Evolutionary conservation across 2,888 invertebrate genomes (phyloP), one percentile per base, ranked within the genome.

Genomic region (Stramonita haemastoma): DNA sequence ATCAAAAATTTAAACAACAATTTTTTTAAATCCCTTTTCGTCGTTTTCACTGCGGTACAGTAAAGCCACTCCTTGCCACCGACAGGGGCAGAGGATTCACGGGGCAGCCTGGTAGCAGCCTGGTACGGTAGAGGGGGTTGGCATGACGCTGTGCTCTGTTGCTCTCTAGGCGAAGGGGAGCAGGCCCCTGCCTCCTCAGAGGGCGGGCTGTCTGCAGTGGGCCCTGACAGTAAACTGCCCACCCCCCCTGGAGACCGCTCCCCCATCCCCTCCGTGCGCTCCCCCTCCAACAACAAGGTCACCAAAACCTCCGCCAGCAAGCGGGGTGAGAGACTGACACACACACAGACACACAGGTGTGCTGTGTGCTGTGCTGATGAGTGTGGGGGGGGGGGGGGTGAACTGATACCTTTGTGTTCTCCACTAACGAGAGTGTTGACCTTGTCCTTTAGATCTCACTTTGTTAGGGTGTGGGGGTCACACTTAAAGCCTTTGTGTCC

Each of bases 211-310:
- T 88, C 89, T n/a, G 89, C 90, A 32, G 90, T 91, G 36, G 86
- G 86, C 19, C 81, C 87, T 79, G 93, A 93, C 77, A 90, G 91
- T 36, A 93, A 93, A 87, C 92, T 92, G 83, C 92, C 92, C 77
- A 92, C 93, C n/a, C 93, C 93, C 84, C 93, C 93, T 89, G 73
- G 93, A 89, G 93, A 93, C 34, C 91, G 91, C 84, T 91, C 93
- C 66, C 93, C 92, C 60, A 91, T 26, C 46, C 36, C 92, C 79
- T 93, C 94, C 11, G 93, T 93, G 57, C 60, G 87, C 13, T 88
- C 88, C 57, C 5, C 46, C 0, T 81, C 77, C 57, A 56, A 22
- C 60, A 26, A 11, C 56, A 84, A 85, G 36, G 66, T 19, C 22
- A 83, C 60, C 0, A 90, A 79, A 87, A 34, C 36, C 32, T 87